phyloP scores from a whole-genome alignment of 1,140 invertebrate genomes.

The Chironomus tepperi region DNA sequence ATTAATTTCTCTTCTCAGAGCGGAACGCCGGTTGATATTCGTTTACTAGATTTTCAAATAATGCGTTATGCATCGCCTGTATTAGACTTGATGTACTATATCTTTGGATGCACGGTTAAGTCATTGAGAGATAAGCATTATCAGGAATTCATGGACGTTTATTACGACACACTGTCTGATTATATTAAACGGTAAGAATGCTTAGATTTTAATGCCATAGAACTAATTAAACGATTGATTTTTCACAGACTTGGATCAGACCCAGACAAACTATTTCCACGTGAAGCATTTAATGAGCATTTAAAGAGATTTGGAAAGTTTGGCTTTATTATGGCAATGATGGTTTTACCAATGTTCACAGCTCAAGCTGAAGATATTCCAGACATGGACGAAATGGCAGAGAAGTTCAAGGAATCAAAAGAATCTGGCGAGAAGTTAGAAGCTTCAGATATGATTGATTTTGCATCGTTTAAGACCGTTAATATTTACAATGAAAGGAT shows the following conservation, averaged over 20 bases:
- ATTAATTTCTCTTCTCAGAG: slow-evolving; percentile 29
- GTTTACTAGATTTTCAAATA: slow-evolving; percentile 49
- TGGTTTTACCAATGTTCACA: slow-evolving; percentile 37
- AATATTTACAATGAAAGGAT: slow-evolving; percentile 31
- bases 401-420: slow-evolving; percentile 9
- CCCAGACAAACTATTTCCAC: slow-evolving; percentile 42
- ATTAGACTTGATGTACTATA: slow-evolving; percentile 48
- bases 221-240: slow-evolving; percentile 27
- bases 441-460: background rate
- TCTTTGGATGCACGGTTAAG: slow-evolving; percentile 46
- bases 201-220: background rate
- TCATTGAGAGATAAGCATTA: slow-evolving; percentile 42
- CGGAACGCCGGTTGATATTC: slow-evolving; percentile 36
- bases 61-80: slow-evolving; percentile 47
- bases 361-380: slow-evolving; percentile 32
- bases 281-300: slow-evolving; percentile 37
- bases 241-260: slow-evolving; percentile 37
- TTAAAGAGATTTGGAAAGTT: slow-evolving; percentile 35
- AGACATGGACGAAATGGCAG: slow-evolving; percentile 31
- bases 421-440: background rate
- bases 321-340: slow-evolving; percentile 36
- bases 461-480: background rate
- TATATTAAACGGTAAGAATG: slow-evolving; percentile 31
- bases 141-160: slow-evolving; percentile 43
- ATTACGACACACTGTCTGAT: slow-evolving; percentile 43